Evolutionary conservation across 2,888 invertebrate genomes (phyloP), one percentile per base, ranked within the genome.

Genomic region (Cotesia congregata): DNA sequence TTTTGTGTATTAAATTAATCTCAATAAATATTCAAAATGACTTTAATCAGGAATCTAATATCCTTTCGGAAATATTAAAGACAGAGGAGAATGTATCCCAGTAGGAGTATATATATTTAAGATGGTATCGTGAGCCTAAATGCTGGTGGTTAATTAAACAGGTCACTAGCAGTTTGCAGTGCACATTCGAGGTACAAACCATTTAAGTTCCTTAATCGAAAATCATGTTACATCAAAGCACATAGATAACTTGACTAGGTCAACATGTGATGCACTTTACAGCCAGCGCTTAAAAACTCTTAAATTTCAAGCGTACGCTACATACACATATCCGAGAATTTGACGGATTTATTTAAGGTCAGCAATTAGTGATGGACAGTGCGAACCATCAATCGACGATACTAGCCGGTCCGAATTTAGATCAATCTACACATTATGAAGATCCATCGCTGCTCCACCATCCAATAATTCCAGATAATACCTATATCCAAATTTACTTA

Each of bases 381-480:
- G 4, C 50, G 12, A 50, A 12, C 50, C 50, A 50, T 50, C 50
- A 50, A 50, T 50, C 17, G 64, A 5, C n/a, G 20, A 7, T n/a
- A 20, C 17, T 60, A 15, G 64, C 64, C 2, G 62, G 15, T 60
- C 60, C 30, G 30, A 50, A 50, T 12, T 12, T 4, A 50, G 2
- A 62, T 15, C 12, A 15, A 12, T 62, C 62, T 62, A n/a, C 50
- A 62, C 62, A 3, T 30, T n/a, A 67, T 70, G 20, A 9, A 70
- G 70, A 70, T 70, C 59, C 17, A 70, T 59, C 20, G 50, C 7
- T 9, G 59, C 40, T 9, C 41, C 5, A 70, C 30, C 60, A 17
- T 7, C 30, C 9, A 60, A 70, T 71, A 75, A 75, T 65, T 71
- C 17, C 30, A 17, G 39, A 74, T 74, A 64, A 75, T 71, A 41